phyloP scores from a whole-genome alignment of 1,140 invertebrate genomes.

The Drosophila hydei region DNA sequence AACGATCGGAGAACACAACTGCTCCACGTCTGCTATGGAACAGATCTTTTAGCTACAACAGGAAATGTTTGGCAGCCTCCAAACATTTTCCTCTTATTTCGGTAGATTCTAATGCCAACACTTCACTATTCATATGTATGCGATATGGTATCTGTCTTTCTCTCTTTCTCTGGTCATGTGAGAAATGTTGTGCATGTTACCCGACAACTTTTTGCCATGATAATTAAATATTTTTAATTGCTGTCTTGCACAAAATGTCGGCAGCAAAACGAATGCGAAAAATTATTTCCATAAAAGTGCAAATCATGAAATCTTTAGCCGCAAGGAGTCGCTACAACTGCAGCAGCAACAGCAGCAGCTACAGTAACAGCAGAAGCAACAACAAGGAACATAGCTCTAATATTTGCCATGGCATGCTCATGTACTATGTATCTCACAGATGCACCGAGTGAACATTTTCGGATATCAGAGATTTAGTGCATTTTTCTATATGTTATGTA shows the following conservation, averaged over 20 bases:
- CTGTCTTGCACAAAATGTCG: conserved; percentile 78
- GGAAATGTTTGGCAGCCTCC: conserved; percentile 69
- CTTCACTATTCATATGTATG: conserved; percentile 14
- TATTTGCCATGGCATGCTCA: conserved; percentile 71
- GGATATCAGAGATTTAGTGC: conserved; percentile 80
- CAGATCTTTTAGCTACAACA: conserved; percentile 39
- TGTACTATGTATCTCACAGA: conserved; percentile 68
- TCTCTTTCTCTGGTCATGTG: conserved; percentile 52
- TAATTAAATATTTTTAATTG: conserved; percentile 83
- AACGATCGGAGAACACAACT: conserved; percentile 33
- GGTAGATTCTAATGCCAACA: conserved; percentile 66
- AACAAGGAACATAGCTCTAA: conserved; percentile 74
- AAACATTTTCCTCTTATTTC: conserved; percentile 46
- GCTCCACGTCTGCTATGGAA: conserved; percentile 13
- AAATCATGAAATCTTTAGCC: conserved; percentile 78
- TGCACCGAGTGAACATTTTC: conserved; percentile 69
- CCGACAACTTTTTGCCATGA: conserved; percentile 79
- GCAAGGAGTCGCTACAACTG: conserved; percentile 21
- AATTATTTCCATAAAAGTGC: conserved; percentile 82
- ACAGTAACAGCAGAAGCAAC: conserved; percentile 26
- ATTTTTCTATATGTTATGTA: conserved; percentile 50
- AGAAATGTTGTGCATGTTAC: conserved; percentile 78
- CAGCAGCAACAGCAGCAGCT: neutral
- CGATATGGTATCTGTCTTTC: conserved; percentile 22
- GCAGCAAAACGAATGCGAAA: conserved; percentile 51